A percentile compares a stretch with the other conserved stretches of the same genome.
These are phyloP conservation scores for Microtus pennsylvanicus DNA, from an alignment of 2,113 vertebrate species.

Conservation along the genomic window DNA sequence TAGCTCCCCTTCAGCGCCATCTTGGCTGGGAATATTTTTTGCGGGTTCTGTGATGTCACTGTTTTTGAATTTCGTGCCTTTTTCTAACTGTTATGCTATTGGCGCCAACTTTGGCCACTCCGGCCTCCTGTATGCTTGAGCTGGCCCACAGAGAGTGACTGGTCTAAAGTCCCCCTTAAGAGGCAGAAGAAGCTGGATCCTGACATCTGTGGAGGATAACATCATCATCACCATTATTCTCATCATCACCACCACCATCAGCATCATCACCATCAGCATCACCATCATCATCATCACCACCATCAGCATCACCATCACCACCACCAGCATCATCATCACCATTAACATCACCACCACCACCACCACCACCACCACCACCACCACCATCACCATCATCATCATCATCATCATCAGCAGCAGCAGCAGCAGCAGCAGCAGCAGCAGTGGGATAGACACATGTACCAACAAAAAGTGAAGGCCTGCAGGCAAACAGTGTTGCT, in stretches of 20 bases:
- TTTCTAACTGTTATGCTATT: too few species aligned
- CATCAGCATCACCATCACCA: rapidly evolving
- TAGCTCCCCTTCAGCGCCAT: too few species aligned
- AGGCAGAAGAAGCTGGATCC: background rate
- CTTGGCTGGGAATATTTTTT: too few species aligned
- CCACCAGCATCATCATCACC: rapidly evolving
- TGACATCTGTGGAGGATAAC: background rate
- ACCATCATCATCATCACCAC: rapidly evolving
- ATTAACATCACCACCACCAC: rapidly evolving
- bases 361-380: rapidly evolving
- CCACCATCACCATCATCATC: rapidly evolving
- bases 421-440: background rate
- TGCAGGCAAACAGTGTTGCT: background rate
- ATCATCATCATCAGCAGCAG: rapidly evolving
- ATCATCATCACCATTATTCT: background rate
- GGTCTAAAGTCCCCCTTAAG: background rate
- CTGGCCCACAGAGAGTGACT: background rate
- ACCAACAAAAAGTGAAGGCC: background rate
- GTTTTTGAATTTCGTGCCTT: too few species aligned
- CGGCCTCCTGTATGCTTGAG: too few species aligned
- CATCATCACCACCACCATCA: background rate
- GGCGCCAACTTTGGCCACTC: too few species aligned
- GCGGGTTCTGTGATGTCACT: too few species aligned
- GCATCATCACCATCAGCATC: rapidly evolving
- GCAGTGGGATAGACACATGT: background rate